Conservation (phyloP, 2,113 vertebrate genomes). For the Ivindomyrus marchei region DNA sequence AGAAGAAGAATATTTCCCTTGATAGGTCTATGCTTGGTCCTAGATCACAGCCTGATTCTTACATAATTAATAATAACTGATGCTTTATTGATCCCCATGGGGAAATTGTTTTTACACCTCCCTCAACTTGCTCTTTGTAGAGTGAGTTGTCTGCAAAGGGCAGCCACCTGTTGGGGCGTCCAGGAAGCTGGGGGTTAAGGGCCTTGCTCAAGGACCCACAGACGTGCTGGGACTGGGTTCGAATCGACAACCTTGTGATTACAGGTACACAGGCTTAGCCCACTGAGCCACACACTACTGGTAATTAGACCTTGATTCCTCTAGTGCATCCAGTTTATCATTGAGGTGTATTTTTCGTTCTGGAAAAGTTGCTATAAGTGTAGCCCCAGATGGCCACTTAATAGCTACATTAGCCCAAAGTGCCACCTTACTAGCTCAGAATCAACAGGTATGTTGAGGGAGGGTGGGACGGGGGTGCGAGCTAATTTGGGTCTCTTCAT, state of each 20-base stretch:
- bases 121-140: no score
- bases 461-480: not conserved
- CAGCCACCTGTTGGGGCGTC: no score
- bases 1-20: not conserved
- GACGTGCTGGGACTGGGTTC: no score
- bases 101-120: no score
- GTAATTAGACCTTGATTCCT: not conserved
- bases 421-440: constrained; percentile 46
- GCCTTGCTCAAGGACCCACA: no score
- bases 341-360: constrained; percentile 30
- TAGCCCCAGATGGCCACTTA: constrained; percentile 52
- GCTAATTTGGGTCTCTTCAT: constrained; percentile 18
- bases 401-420: constrained; percentile 52
- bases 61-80: no score
- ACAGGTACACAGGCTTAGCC: no score
- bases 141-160: no score
- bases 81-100: no score
- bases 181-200: no score
- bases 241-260: no score
- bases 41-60: not conserved
- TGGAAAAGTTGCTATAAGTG: constrained; percentile 31
- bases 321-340: not conserved
- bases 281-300: not conserved
- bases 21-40: not conserved
- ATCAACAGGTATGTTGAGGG: constrained; percentile 48